A percentile compares a stretch with the other conserved stretches of the same genome.
Conservation (phyloP, 2,113 vertebrate genomes). For the Bothrops jararaca region DNA sequence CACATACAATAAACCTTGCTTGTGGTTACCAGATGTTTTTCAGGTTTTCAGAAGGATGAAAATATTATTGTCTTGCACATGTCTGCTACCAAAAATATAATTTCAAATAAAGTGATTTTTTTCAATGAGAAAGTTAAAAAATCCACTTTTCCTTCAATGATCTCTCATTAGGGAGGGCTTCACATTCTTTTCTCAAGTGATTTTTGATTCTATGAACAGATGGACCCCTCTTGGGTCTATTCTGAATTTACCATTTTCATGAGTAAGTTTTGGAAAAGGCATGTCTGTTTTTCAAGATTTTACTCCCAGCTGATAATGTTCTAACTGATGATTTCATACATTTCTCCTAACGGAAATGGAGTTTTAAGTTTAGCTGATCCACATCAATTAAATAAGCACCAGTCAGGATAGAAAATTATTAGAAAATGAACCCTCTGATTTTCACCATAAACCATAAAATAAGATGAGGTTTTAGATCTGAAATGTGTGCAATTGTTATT, state of each 20-base stretch:
- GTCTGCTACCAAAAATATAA: conserved; percentile 2
- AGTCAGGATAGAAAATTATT: neutral
- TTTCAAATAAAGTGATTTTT: conserved; percentile 7
- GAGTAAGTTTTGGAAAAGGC: neutral
- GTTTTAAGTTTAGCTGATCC: neutral
- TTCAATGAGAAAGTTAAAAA: neutral
- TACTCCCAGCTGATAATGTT: neutral
- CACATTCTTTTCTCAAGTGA: neutral
- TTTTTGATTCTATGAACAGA: neutral
- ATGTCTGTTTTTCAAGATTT: neutral
- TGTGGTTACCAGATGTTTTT: conserved; percentile 15
- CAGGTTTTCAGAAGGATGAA: neutral
- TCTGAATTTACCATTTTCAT: neutral
- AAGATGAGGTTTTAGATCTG: neutral
- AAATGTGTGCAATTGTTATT: neutral
- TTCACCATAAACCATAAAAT: neutral
- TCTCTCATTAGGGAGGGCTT: neutral
- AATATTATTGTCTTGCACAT: conserved; percentile 1
- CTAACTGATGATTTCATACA: neutral
- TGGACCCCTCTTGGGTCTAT: neutral
- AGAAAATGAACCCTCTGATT: neutral
- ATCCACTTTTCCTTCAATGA: neutral
- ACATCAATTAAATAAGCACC: neutral
- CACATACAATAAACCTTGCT: neutral
- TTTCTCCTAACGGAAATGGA: neutral